Conservation (phyloP, 2,888 invertebrate genomes). For the Tolmerus cingulatus region DNA sequence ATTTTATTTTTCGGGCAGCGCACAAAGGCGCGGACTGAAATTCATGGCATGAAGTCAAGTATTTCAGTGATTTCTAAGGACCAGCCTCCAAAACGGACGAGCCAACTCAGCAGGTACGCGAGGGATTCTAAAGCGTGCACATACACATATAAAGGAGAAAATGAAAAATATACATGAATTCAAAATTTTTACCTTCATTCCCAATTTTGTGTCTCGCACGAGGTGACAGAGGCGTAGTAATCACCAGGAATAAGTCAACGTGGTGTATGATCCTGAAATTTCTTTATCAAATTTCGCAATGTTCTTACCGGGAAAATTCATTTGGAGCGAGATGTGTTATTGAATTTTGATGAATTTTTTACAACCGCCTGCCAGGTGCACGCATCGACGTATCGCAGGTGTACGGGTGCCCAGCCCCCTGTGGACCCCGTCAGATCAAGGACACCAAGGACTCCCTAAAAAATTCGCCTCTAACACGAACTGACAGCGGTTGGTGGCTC, state of each 20-base stretch:
- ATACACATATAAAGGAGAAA: neutral
- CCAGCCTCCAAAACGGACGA: neutral
- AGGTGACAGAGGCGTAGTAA: neutral
- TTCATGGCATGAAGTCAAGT: neutral
- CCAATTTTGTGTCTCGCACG: neutral
- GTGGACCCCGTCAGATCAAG: neutral
- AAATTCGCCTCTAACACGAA: neutral
- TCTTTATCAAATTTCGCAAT: constrained; percentile 21
- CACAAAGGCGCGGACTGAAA: neutral
- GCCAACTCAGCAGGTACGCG: neutral
- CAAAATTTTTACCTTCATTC: neutral
- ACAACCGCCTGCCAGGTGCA: neutral
- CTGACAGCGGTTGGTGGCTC: constrained; percentile 6
- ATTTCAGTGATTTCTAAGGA: neutral
- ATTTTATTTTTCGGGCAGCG: neutral
- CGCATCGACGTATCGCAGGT: neutral
- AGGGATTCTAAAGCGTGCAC: neutral
- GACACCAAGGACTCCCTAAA: neutral
- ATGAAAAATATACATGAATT: neutral
- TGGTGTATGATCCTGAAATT: neutral
- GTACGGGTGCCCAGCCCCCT: neutral
- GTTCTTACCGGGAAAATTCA: constrained; percentile 4
- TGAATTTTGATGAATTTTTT: constrained; percentile 17
- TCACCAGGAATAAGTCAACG: neutral
- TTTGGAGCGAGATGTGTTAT: neutral